phyloP scores from a whole-genome alignment of 2,888 invertebrate genomes.

The Pandemis corylana region DNA sequence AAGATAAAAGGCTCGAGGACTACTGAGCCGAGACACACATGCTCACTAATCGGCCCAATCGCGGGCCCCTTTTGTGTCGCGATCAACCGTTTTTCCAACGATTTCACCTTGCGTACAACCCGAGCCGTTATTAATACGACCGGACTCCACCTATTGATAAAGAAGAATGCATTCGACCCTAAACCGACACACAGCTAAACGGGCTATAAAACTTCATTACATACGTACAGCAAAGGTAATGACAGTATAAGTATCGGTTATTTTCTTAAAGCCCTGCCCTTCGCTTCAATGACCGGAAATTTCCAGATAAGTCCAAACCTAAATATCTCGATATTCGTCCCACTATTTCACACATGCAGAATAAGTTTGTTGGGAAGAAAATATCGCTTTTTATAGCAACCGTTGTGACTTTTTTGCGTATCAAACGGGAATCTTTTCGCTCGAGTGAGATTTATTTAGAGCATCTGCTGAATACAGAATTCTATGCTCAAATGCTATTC shows the following conservation, averaged over 20 bases:
- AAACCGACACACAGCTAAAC: constrained; percentile 21
- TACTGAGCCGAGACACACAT: constrained; percentile 59
- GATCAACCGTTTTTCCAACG: constrained; percentile 52
- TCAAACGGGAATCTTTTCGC: constrained; percentile 49
- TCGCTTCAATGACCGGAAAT: constrained; percentile 73
- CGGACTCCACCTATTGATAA: constrained; percentile 40
- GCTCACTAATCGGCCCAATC: constrained; percentile 57
- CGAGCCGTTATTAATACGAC: constrained; percentile 39
- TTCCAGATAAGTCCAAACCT: constrained; percentile 68
- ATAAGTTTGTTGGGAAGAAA: constrained; percentile 57
- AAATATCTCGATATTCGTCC: constrained; percentile 59
- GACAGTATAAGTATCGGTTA: constrained; percentile 59
- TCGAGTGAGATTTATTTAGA: constrained; percentile 46
- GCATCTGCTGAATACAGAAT: constrained; percentile 40
- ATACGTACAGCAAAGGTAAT: constrained; percentile 49
- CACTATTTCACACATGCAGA: constrained; percentile 56
- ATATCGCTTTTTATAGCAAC: constrained; percentile 56
- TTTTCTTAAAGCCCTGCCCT: constrained; percentile 58
- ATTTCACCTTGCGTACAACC: constrained; percentile 38
- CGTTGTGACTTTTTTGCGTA: constrained; percentile 52
- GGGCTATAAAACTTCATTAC: constrained; percentile 31
- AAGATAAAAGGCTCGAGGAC: constrained; percentile 70
- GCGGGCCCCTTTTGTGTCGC: constrained; percentile 49
- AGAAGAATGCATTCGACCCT: constrained; percentile 41
- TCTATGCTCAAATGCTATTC: constrained; percentile 42